phyloP scores from a whole-genome alignment of 2,113 vertebrate species.

The Campylorhamphus procurvoides region DNA sequence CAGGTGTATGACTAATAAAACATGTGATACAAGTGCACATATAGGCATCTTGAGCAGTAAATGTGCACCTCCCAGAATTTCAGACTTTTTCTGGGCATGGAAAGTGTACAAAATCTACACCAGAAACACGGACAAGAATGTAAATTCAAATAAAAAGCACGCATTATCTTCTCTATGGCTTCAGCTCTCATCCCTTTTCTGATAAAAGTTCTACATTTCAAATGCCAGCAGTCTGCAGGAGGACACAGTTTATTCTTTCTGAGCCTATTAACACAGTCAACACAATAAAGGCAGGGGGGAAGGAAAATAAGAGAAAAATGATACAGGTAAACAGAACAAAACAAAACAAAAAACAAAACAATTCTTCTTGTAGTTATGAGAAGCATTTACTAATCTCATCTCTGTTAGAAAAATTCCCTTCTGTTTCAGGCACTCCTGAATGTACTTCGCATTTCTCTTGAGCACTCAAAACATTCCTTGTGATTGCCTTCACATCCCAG shows the following conservation, averaged over 20 bases:
- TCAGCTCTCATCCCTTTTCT: neutral
- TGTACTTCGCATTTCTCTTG: neutral
- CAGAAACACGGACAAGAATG: neutral
- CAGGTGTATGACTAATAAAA: neutral
- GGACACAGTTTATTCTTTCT: neutral
- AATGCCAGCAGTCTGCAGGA: neutral
- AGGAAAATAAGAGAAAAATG: neutral
- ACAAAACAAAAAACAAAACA: neutral
- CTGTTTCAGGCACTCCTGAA: conserved; percentile 6
- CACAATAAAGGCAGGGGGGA: neutral
- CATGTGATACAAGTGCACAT: neutral
- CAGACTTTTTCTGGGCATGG: neutral
- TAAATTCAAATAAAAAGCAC: neutral
- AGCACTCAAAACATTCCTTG: neutral
- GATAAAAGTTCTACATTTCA: conserved; percentile 29
- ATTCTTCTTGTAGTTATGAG: neutral
- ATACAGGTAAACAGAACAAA: neutral
- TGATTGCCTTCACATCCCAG: neutral
- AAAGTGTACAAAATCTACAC: neutral
- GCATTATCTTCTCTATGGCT: neutral
- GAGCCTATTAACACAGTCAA: neutral
- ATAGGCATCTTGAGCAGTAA: neutral
- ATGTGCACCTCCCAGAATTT: neutral
- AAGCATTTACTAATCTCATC: neutral
- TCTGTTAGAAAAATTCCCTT: neutral